phyloP scores from a whole-genome alignment of 2,113 vertebrate species.

The Saguinus imperator region DNA sequence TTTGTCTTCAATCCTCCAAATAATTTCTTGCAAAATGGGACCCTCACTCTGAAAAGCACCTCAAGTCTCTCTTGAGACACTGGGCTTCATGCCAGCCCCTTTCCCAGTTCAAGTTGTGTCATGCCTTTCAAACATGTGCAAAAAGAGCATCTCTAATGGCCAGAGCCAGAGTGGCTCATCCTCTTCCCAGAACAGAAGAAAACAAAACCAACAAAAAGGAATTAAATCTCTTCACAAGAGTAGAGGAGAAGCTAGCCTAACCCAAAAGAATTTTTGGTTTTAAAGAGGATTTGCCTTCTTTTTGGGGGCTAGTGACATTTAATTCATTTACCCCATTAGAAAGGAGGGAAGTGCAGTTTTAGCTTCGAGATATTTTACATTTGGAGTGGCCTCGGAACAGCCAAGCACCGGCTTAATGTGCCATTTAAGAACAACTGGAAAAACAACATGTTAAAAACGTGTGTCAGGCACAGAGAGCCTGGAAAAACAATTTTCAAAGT shows the following conservation, averaged over 20 bases:
- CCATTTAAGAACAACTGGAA: conserved; percentile 52
- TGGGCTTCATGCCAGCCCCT: background rate
- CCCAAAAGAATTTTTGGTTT: conserved; percentile 12
- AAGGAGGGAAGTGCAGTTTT: background rate
- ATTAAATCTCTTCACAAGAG: background rate
- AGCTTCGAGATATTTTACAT: background rate
- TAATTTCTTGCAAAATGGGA: background rate
- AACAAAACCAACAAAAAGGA: background rate
- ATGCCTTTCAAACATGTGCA: background rate
- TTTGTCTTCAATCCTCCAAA: background rate
- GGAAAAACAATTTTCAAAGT: conserved; percentile 59
- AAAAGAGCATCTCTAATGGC: background rate
- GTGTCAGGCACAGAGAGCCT: conserved; percentile 21
- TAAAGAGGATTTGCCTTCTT: background rate
- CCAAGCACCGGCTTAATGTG: background rate
- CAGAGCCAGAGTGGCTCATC: background rate
- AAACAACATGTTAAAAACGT: conserved; percentile 38
- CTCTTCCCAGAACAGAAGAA: background rate
- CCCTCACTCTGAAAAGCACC: background rate
- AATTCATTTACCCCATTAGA: conserved; percentile 4
- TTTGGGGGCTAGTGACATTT: conserved; percentile 2
- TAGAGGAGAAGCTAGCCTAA: background rate
- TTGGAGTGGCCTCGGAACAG: background rate
- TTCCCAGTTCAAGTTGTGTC: background rate
- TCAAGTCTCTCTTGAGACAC: background rate